A percentile compares a stretch with the other conserved stretches of the same genome.
Evolutionary conservation across 1,140 invertebrate genomes (phyloP).

Genomic region (Tetramorium parvispinum): DNA sequence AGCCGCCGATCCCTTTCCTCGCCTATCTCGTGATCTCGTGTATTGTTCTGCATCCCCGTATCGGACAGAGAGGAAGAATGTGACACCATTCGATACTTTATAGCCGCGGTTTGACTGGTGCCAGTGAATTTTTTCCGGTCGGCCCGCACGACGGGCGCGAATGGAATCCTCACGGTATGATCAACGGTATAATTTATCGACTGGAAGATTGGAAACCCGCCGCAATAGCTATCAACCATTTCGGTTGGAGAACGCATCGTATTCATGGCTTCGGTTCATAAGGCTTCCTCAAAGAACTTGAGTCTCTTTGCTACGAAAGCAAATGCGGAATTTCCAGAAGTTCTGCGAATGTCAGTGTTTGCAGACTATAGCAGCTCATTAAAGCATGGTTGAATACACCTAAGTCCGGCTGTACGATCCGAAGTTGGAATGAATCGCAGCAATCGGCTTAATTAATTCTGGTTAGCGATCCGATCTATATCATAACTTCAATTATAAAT

Average conservation of each 20-base stretch:
- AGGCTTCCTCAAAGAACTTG: slow-evolving; percentile 44
- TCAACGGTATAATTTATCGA: slow-evolving; percentile 66
- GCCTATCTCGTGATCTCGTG: slow-evolving; percentile 11
- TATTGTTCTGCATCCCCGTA: slow-evolving; percentile 4
- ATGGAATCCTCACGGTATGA: slow-evolving; percentile 60
- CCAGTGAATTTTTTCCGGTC: slow-evolving; percentile 64
- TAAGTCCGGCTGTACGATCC: slow-evolving; percentile 12
- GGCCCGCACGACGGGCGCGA: slow-evolving; percentile 1
- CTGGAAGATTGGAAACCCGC: slow-evolving; percentile 43
- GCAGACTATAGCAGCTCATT: slow-evolving; percentile 27
- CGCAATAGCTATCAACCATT: slow-evolving; percentile 33
- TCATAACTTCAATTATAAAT: slow-evolving; percentile 40
- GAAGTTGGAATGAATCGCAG: slow-evolving; percentile 12
- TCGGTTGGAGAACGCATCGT: slow-evolving; percentile 20
- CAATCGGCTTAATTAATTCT: slow-evolving; percentile 55
- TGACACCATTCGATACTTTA: slow-evolving; percentile 68
- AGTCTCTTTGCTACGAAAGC: slow-evolving; percentile 3
- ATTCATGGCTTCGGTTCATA: slow-evolving; percentile 23
- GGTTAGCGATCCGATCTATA: slow-evolving; percentile 19
- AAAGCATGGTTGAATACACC: slow-evolving; percentile 10
- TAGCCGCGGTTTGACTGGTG: slow-evolving; percentile 57
- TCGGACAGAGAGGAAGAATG: not conserved
- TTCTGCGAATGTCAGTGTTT: slow-evolving; percentile 31
- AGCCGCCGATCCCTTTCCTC: slow-evolving; percentile 25
- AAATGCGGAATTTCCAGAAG: slow-evolving; percentile 14